A percentile compares a stretch with the other conserved stretches of the same genome.
Evolutionary conservation across 1,140 invertebrate genomes (phyloP).

Genomic region (Leptinotarsa texana): DNA sequence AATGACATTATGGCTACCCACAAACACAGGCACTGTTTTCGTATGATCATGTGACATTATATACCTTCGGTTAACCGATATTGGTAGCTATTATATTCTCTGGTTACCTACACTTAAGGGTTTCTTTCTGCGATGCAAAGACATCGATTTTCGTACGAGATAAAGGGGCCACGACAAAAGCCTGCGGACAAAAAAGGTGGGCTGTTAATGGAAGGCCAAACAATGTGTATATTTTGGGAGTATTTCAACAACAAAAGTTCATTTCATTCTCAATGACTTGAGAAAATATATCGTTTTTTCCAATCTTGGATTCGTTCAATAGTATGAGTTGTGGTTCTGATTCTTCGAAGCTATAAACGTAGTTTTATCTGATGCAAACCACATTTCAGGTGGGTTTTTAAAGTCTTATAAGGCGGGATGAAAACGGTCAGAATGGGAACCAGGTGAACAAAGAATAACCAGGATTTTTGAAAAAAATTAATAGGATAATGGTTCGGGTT

Average conservation of each 20-base stretch:
- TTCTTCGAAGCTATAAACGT: neutral
- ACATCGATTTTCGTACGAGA: slow-evolving; percentile 27
- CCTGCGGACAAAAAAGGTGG: slow-evolving; percentile 16
- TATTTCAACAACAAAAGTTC: slow-evolving; percentile 24
- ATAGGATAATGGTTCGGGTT: no score
- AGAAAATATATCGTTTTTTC: slow-evolving; percentile 24
- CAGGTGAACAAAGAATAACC: no score
- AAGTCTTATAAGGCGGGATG: neutral
- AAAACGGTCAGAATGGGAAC: no score
- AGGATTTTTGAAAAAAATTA: no score
- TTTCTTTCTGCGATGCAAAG: slow-evolving; percentile 17
- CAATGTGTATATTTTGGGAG: slow-evolving; percentile 22
- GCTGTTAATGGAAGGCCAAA: slow-evolving; percentile 23
- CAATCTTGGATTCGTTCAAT: slow-evolving; percentile 10
- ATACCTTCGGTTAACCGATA: slow-evolving; percentile 29
- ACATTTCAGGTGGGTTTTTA: neutral
- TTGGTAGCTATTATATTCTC: slow-evolving; percentile 29
- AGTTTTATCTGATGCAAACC: neutral
- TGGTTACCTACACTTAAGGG: slow-evolving; percentile 25
- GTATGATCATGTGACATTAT: slow-evolving; percentile 20
- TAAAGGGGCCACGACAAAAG: slow-evolving; percentile 23
- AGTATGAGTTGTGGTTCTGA: slow-evolving; percentile 8
- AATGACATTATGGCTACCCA: slow-evolving; percentile 17
- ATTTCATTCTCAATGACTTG: slow-evolving; percentile 25
- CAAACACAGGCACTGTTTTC: slow-evolving; percentile 1